These are phyloP conservation scores for Pelusios castaneus DNA, from an alignment of 2,113 vertebrate genomes.

Conservation along the genomic window DNA sequence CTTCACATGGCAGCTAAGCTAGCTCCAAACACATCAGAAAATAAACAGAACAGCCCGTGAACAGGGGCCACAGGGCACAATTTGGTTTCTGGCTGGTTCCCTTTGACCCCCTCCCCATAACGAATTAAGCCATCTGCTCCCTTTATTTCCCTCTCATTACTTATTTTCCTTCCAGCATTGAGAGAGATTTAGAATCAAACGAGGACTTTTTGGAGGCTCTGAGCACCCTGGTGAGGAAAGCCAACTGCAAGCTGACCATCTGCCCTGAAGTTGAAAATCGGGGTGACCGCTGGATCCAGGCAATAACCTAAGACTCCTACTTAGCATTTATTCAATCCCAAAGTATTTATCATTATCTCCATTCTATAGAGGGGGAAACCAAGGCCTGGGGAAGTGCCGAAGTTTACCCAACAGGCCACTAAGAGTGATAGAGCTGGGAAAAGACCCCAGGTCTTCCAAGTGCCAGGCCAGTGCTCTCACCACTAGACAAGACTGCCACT, in stretches of 20 bases:
- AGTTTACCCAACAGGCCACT: neutral
- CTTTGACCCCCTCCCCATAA: neutral
- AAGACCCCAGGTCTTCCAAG: neutral
- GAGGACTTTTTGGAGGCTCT: constrained; percentile 82
- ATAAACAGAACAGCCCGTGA: neutral
- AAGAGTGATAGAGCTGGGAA: neutral
- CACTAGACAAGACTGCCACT: neutral
- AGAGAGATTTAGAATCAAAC: constrained; percentile 66
- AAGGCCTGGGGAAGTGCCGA: neutral
- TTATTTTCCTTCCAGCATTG: constrained; percentile 64
- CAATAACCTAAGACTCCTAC: neutral
- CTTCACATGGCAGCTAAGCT: neutral
- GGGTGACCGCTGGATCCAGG: constrained; percentile 97
- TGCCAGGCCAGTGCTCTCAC: neutral
- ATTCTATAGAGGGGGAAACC: neutral
- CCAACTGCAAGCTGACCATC: constrained; percentile 79
- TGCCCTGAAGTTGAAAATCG: constrained; percentile 77
- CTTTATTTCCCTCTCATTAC: rapidly evolving
- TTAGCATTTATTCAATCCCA: neutral
- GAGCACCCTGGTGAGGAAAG: constrained; percentile 65
- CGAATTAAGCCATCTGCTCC: neutral
- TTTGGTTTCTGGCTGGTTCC: rapidly evolving
- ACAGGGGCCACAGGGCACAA: rapidly evolving
- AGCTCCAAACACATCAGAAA: neutral
- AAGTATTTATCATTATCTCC: neutral